phyloP scores from a whole-genome alignment of 2,113 vertebrate species.

The Ophthalmolycus amberensis region DNA sequence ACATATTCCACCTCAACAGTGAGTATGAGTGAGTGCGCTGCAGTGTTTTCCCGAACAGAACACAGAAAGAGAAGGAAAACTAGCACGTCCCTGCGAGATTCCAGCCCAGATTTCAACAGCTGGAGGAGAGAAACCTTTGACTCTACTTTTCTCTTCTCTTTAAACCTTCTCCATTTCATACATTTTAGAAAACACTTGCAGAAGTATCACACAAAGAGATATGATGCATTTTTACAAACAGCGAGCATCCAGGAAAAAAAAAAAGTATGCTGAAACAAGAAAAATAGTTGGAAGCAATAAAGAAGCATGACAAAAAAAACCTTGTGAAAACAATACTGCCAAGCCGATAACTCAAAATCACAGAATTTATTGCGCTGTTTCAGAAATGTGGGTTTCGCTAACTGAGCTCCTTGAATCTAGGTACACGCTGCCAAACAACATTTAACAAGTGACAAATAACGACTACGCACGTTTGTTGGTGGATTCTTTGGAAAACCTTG shows the following conservation, averaged over 20 bases:
- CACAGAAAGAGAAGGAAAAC: constrained; percentile 32
- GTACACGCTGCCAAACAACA: constrained; percentile 14
- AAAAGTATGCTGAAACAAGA: neutral
- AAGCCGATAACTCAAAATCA: neutral
- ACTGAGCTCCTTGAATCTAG: neutral
- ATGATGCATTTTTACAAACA: neutral
- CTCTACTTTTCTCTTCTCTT: constrained; percentile 7
- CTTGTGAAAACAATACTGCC: neutral
- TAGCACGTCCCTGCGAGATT: constrained; percentile 78
- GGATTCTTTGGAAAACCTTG: neutral
- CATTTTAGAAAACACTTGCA: neutral
- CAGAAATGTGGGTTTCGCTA: neutral
- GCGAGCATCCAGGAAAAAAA: too few relatives aligned
- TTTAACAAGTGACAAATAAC: constrained; percentile 4
- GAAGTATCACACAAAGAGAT: neutral
- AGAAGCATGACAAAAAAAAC: neutral
- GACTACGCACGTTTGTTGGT: neutral
- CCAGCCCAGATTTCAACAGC: constrained; percentile 63
- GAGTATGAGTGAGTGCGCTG: constrained; percentile 11
- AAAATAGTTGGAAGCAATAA: neutral
- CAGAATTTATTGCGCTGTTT: neutral
- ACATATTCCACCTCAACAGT: neutral
- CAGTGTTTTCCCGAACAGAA: constrained; percentile 27
- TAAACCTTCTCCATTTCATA: neutral
- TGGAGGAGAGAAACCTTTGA: constrained; percentile 32